Evolutionary conservation across 53 echinoderm and acorn worm species (phyloP).

Genomic region (Apostichopus leukothele): DNA sequence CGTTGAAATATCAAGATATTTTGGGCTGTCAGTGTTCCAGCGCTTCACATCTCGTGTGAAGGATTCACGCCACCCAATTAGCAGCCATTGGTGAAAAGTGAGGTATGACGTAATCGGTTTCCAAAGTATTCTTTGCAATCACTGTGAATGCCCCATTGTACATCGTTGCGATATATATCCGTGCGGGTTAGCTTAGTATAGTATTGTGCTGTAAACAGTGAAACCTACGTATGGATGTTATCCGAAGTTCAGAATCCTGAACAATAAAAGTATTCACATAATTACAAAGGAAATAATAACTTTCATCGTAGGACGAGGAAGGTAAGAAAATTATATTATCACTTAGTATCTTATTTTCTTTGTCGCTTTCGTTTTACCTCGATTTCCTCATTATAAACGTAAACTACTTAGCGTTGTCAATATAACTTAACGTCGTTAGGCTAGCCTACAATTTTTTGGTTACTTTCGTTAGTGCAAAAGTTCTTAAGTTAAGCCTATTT

Average conservation of each 20-base stretch:
- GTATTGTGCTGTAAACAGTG: background rate
- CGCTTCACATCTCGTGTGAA: no score
- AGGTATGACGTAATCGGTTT: background rate
- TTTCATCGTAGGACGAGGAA: background rate
- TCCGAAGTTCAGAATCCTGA: no score
- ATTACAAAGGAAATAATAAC: background rate
- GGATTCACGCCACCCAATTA: background rate
- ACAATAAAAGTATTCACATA: background rate
- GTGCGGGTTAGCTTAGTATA: background rate
- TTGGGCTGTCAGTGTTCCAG: no score
- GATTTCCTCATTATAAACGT: no score
- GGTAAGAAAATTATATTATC: background rate
- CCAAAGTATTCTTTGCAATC: background rate
- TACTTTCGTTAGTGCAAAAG: no score
- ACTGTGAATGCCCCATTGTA: background rate
- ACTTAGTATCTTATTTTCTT: background rate
- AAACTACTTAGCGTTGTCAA: no score
- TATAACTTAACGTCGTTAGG: no score
- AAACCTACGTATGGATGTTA: no score
- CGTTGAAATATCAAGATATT: no score
- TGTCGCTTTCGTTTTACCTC: no score
- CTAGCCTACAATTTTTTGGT: no score
- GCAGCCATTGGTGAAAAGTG: background rate
- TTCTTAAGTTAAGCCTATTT: no score
- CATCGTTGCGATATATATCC: background rate